phyloP scores from a whole-genome alignment of 2,888 invertebrate genomes.

The Lymantria dispar region DNA sequence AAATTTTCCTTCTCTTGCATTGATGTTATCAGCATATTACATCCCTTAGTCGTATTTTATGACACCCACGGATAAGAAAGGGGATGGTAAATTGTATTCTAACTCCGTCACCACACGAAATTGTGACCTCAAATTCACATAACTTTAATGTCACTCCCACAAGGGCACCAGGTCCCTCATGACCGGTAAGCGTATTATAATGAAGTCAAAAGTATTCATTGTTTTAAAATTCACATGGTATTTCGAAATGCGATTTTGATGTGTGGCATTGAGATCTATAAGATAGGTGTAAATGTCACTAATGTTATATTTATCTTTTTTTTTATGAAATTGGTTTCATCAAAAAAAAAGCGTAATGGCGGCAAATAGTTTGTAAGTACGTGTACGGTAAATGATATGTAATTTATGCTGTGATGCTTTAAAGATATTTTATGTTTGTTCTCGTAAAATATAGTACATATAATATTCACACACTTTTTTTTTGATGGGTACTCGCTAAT shows the following conservation, averaged over 20 bases:
- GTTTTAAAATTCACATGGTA: slow-evolving; percentile 29
- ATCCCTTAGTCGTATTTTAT: too few species aligned
- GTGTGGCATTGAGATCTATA: slow-evolving; percentile 31
- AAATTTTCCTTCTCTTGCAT: too few species aligned
- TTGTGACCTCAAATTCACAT: too few species aligned
- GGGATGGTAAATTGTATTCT: too few species aligned
- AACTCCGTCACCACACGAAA: too few species aligned
- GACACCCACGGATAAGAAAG: too few species aligned
- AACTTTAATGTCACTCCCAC: too few species aligned
- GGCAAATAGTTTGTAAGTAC: neutral
- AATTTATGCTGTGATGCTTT: neutral
- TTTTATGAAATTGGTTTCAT: slow-evolving; percentile 18
- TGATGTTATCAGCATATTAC: too few species aligned
- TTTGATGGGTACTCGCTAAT: too few species aligned
- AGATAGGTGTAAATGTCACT: slow-evolving; percentile 29
- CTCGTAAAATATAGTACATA: too few species aligned
- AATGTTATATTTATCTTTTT: slow-evolving; percentile 23
- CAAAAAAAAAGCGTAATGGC: slow-evolving; percentile 13
- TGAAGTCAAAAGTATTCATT: slow-evolving; percentile 30
- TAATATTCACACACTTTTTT: too few species aligned
- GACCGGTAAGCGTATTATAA: slow-evolving; percentile 27
- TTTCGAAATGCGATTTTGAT: slow-evolving; percentile 33
- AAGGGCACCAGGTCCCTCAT: neutral
- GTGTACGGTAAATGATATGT: slow-evolving; percentile 5
- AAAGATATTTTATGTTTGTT: too few species aligned